These are phyloP conservation scores for Dryocosmus kuriphilus DNA, from an alignment of 2,888 invertebrate genomes.

Conservation along the genomic window DNA sequence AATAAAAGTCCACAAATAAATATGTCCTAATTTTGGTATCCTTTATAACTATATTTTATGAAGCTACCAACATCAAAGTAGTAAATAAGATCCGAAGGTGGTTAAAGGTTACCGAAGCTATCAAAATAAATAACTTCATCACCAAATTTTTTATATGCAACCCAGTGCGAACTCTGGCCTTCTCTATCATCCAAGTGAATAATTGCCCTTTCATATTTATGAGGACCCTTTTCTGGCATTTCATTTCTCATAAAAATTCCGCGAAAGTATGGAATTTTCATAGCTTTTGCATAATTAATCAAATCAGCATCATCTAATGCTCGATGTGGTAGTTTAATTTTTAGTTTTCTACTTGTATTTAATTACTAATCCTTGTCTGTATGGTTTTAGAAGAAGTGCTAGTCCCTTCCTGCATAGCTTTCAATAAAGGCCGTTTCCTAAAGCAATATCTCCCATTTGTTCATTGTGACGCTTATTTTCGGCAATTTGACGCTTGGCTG, in stretches of 20 bases:
- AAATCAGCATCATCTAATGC: conserved; percentile 67
- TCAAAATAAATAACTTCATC: conserved; percentile 69
- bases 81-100: conserved; percentile 64
- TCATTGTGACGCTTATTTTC: conserved; percentile 61
- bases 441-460: conserved; percentile 56
- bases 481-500: conserved; percentile 58
- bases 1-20: conserved; percentile 56
- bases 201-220: conserved; percentile 50
- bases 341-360: conserved; percentile 41
- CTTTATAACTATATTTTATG: conserved; percentile 63
- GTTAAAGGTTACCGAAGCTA: conserved; percentile 70
- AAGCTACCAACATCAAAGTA: conserved; percentile 52
- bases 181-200: conserved; percentile 55
- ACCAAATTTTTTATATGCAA: conserved; percentile 63
- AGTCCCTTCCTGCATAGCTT: conserved; percentile 55
- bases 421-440: conserved; percentile 60
- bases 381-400: neutral
- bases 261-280: conserved; percentile 65
- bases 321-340: conserved; percentile 62
- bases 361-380: neutral
- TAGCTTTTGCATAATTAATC: conserved; percentile 58
- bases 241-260: conserved; percentile 67
- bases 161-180: conserved; percentile 67
- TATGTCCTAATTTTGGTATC: conserved; percentile 62
- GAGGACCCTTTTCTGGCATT: conserved; percentile 51